Conservation (phyloP, 2,888 invertebrate species). For the Epirrhoe alternata region DNA sequence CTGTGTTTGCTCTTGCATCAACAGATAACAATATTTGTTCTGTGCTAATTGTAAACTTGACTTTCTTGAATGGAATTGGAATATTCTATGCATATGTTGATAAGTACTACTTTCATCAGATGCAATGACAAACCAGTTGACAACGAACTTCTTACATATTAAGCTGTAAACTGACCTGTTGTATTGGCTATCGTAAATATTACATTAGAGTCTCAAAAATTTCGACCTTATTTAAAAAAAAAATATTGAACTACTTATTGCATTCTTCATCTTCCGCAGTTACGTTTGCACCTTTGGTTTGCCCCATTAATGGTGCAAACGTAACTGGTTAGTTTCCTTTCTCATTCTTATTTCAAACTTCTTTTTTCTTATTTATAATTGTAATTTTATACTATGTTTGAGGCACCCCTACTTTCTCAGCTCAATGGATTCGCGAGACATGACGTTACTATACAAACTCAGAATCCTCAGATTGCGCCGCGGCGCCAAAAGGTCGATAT, state of each 20-base stretch:
- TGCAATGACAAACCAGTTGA: background rate
- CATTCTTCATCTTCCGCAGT: background rate
- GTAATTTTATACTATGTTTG: slow-evolving; percentile 2
- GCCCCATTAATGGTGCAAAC: no score
- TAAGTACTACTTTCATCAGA: background rate
- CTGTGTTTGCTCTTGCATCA: slow-evolving; percentile 42
- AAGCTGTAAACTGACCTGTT: background rate
- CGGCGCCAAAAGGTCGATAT: slow-evolving; percentile 59
- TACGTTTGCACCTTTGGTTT: no score
- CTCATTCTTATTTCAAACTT: background rate
- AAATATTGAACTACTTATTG: no score
- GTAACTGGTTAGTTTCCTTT: no score
- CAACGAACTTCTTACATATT: background rate
- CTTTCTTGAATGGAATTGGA: slow-evolving; percentile 19
- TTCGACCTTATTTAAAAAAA: no score
- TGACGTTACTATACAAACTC: slow-evolving; percentile 43
- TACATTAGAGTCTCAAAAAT: background rate
- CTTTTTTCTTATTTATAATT: background rate
- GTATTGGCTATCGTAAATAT: background rate
- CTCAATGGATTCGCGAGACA: slow-evolving; percentile 62
- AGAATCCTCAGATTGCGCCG: slow-evolving; percentile 53
- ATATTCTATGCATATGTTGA: background rate
- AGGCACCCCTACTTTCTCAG: slow-evolving; percentile 54
- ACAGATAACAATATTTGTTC: slow-evolving; percentile 54
- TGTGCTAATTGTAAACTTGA: slow-evolving; percentile 32